Conservation (phyloP, 1,140 invertebrate genomes). For the Nymphalis io region DNA sequence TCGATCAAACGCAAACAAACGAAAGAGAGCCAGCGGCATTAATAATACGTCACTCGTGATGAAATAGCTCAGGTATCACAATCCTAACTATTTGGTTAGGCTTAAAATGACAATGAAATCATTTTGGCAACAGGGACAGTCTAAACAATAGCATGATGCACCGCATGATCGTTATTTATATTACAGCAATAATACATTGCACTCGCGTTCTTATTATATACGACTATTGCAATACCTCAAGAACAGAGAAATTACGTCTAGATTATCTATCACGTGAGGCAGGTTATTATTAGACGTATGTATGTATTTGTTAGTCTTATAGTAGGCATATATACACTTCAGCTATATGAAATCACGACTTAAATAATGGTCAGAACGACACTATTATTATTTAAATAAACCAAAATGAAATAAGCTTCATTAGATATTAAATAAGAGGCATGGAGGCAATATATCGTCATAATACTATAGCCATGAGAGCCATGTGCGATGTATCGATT, state of each 20-base stretch:
- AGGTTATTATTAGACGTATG: conserved; percentile 34
- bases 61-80: conserved; percentile 46
- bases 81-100: conserved; percentile 31
- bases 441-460: not conserved
- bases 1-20: conserved; percentile 24
- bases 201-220: conserved; percentile 35
- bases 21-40: conserved; percentile 28
- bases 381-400: not conserved
- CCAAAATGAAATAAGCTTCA: not conserved
- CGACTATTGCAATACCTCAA: conserved; percentile 32
- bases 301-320: not conserved
- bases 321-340: not conserved
- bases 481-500: conserved; percentile 44
- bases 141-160: conserved; percentile 38
- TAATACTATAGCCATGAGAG: conserved; percentile 38
- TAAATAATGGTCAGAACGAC: too few species aligned
- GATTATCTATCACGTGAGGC: conserved; percentile 42
- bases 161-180: conserved; percentile 36
- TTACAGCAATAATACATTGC: conserved; percentile 35
- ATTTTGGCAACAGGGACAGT: conserved; percentile 39
- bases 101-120: conserved; percentile 43
- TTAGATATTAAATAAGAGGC: not conserved
- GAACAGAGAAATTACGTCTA: conserved; percentile 37
- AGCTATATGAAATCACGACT: too few species aligned
- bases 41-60: conserved; percentile 40